Evolutionary conservation across 53 echinoderm and acorn worm species (phyloP).

Genomic region (Luidia sarsii): DNA sequence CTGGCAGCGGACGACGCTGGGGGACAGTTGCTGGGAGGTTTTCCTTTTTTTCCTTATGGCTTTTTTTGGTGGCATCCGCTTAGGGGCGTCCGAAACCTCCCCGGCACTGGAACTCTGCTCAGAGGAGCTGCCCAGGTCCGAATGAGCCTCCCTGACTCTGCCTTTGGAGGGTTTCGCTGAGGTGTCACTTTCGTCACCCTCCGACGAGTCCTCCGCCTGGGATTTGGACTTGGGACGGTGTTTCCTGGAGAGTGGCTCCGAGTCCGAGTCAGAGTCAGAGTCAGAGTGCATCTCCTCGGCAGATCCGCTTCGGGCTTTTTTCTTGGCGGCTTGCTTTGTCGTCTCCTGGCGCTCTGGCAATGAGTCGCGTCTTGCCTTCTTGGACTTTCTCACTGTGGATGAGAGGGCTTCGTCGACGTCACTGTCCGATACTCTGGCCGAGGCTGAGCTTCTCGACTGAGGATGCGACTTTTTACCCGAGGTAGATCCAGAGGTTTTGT

Average conservation of each 20-base stretch:
- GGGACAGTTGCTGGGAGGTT: not conserved
- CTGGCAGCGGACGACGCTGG: not conserved
- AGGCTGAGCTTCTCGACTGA: no score
- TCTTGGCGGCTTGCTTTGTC: not conserved
- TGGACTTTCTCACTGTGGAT: not conserved
- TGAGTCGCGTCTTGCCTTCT: not conserved
- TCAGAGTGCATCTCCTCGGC: not conserved
- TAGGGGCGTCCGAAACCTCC: not conserved
- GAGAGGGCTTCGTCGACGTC: no score
- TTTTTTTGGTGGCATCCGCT: not conserved
- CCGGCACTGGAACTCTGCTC: not conserved
- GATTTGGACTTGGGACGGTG: no score
- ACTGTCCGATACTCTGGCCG: no score
- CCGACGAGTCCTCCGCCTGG: constrained; percentile 28
- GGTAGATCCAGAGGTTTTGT: no score
- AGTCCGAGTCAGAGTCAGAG: constrained; percentile 5
- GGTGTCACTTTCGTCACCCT: constrained; percentile 13
- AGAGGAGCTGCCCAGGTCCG: not conserved
- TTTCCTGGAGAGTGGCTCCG: not conserved
- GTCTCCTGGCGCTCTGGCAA: not conserved
- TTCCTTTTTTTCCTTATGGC: not conserved
- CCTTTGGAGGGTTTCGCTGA: not conserved
- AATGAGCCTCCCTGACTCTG: not conserved
- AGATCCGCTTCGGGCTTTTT: not conserved
- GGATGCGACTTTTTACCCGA: no score